Base-by-base conservation (phyloP, 2,113 vertebrate genomes). In the Lophotis ruficrista region DNA sequence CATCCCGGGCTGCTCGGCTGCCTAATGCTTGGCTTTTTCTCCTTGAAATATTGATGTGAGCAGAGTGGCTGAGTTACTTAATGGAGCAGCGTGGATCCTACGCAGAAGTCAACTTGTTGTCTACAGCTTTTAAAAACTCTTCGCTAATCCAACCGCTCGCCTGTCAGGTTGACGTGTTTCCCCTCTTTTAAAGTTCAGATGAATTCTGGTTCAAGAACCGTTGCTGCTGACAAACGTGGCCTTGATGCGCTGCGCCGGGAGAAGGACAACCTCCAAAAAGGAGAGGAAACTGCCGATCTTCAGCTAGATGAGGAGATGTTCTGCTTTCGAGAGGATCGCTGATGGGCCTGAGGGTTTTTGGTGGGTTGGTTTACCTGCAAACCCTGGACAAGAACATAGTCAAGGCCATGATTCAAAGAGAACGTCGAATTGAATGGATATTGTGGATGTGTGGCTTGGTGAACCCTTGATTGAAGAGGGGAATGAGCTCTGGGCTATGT, bases 31-130 rank as follows among this genome's bases (percentile, higher is more conserved):
- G 84, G 61, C 89, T 78, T 85, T 91, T 91, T 71, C 47, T 64
- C 77, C 62, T 83, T 97, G 31, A 97, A 97, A 97, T 96, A 97
- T 96, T 97, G 53, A 96, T 97, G 85, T 23, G 6, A 86, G 85
- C 58, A 24, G 95, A 96, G 87, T 88, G 93, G 68, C 70, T 6
- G 12, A 31, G 54, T 71, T 66, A 14, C 47, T 96, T 96, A 96
- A 95, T 90, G 94, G 92, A 93, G 23, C 73, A 38, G 27, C 25
- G 0, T 28, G 43, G 65, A 65, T 70, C 78, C 62, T 30, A 30
- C 93, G 85, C 45, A 33, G 35, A 65, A 94, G 45, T 19, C 58
- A 27, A 27, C 41, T 81, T 41, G 68, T 66, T 66, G 92, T 77
- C 96, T 43, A 22, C 70, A 33, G 51, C 65, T 87, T 91, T 91